Conservation (phyloP, 2,888 invertebrate species). For the Nomada goodeniana region DNA sequence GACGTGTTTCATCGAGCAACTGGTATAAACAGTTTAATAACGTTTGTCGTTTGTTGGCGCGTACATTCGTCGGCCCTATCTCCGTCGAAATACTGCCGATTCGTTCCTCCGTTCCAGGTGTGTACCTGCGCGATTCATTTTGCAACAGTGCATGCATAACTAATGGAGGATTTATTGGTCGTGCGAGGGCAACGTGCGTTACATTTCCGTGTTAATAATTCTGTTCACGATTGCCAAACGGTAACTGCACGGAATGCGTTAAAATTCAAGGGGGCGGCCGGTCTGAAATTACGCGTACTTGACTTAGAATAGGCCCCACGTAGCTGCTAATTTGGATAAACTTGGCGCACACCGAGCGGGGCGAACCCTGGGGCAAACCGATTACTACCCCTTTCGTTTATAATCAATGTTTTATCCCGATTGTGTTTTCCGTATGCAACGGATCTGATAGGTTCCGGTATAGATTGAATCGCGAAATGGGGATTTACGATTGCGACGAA, state of each 20-base stretch:
- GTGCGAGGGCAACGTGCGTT: conserved; percentile 6
- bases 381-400: too few relatives aligned
- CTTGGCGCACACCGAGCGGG: not conserved
- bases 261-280: conserved; percentile 37
- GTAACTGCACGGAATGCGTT: conserved; percentile 39
- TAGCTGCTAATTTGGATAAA: not conserved
- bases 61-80: not conserved
- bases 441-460: too few relatives aligned
- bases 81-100: conserved; percentile 5
- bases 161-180: conserved; percentile 43
- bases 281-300: conserved; percentile 22
- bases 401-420: too few relatives aligned
- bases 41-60: not conserved
- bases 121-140: conserved; percentile 52
- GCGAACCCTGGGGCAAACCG: too few relatives aligned
- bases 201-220: conserved; percentile 48
- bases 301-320: not conserved
- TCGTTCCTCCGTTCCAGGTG: not conserved
- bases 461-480: too few relatives aligned
- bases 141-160: conserved; percentile 50
- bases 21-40: conserved; percentile 18
- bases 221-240: conserved; percentile 32
- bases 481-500: too few relatives aligned
- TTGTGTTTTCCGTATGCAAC: too few relatives aligned
- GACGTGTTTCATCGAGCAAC: not conserved